A percentile compares a stretch with the other conserved stretches of the same genome.
phyloP scores from a whole-genome alignment of 1,140 invertebrate species.

The Hirudo medicinalis region DNA sequence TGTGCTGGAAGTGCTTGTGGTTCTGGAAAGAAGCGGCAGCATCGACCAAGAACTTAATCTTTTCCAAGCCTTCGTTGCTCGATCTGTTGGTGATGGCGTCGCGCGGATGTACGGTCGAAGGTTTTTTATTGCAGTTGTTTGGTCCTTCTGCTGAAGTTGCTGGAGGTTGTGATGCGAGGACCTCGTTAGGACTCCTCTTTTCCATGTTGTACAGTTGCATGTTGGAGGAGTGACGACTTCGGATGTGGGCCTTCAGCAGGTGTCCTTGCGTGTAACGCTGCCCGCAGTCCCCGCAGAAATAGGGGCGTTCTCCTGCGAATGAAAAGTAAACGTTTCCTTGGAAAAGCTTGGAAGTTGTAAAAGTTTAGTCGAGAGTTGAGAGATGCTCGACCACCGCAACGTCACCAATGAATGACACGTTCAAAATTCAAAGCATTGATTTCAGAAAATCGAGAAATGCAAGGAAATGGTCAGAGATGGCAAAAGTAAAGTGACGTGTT shows the following conservation, averaged over 20 bases:
- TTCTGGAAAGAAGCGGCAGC: conserved; percentile 21
- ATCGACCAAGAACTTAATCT: conserved; percentile 24
- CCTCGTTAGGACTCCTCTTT: conserved; percentile 14
- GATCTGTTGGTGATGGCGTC: conserved; percentile 23
- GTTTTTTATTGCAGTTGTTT: conserved; percentile 20
- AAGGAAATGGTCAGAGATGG: too few species aligned
- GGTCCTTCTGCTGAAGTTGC: conserved; percentile 22
- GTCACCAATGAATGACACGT: too few species aligned
- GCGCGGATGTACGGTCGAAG: conserved; percentile 17
- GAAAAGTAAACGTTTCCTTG: not conserved
- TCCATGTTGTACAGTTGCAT: conserved; percentile 24
- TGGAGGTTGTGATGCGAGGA: conserved; percentile 19
- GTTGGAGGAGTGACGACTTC: conserved; percentile 22
- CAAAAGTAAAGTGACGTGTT: too few species aligned
- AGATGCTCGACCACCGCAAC: too few species aligned
- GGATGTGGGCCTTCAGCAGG: conserved; percentile 23
- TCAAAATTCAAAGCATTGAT: too few species aligned
- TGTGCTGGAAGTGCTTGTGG: conserved; percentile 23
- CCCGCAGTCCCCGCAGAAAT: conserved; percentile 22
- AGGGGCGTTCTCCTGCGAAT: conserved; percentile 21
- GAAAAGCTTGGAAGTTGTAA: too few species aligned
- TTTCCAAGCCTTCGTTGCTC: conserved; percentile 17
- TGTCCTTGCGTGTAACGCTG: conserved; percentile 23
- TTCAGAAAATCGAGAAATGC: too few species aligned
- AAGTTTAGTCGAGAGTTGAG: too few species aligned